Conservation (phyloP, 92 coral and sea anemone species). For the Palythoa heliodiscus region DNA sequence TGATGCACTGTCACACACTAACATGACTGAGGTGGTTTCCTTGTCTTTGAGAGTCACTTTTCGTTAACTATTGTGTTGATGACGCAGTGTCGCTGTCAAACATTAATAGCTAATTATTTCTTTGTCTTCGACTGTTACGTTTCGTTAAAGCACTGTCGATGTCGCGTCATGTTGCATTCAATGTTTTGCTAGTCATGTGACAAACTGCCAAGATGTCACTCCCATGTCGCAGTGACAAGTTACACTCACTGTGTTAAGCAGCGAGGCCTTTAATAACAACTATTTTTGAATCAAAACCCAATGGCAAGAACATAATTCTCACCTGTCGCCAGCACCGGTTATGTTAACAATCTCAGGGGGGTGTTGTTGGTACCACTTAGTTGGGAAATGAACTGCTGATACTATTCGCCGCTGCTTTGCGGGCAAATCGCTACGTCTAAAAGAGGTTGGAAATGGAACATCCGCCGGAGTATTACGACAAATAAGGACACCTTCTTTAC, state of each 20-base stretch:
- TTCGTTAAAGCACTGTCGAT: neutral
- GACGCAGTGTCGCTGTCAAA: neutral
- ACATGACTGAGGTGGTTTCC: neutral
- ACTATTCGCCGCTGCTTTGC: constrained; percentile 70
- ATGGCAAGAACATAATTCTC: neutral
- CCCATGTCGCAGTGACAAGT: neutral
- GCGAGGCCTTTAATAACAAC: neutral
- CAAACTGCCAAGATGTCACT: neutral
- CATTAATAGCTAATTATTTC: no score
- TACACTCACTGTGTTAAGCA: no score
- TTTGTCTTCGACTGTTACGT: neutral
- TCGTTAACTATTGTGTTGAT: neutral
- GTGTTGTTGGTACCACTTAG: constrained; percentile 50
- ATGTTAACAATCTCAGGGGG: constrained; percentile 73
- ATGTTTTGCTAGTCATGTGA: neutral
- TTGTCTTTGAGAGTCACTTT: neutral
- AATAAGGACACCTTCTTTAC: constrained; percentile 86
- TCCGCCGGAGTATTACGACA: constrained; percentile 92
- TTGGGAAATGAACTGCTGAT: constrained; percentile 89
- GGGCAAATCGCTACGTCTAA: constrained; percentile 49
- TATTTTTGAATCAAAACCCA: neutral
- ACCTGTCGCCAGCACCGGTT: constrained; percentile 99
- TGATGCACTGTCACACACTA: neutral
- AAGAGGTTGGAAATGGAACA: constrained; percentile 77
- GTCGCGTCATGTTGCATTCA: neutral